Percentiles rank a stretch among this genome's conserved stretches.
These are phyloP conservation scores for Psittacula derbiana DNA, from an alignment of 2,797 vertebrate genomes.

Conservation along the genomic window DNA sequence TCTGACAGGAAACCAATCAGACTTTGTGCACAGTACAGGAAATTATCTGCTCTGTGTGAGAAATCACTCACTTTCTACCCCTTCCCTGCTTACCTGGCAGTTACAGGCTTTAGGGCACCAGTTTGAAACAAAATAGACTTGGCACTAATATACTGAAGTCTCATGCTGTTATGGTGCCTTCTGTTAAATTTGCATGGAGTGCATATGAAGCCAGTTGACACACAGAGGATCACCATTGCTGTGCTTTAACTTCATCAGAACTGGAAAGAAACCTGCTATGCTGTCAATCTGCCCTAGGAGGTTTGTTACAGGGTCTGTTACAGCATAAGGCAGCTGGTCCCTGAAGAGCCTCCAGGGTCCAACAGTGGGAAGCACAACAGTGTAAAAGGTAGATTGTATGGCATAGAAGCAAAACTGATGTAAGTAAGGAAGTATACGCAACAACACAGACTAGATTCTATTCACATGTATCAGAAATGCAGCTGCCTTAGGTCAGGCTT, in stretches of 20 bases:
- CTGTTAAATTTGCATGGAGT: not conserved
- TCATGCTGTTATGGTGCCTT: not conserved
- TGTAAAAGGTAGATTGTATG: not conserved
- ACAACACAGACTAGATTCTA: not conserved
- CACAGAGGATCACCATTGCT: not conserved
- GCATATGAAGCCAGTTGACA: not conserved
- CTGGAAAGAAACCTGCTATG: not conserved
- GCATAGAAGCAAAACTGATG: not conserved
- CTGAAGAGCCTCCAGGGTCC: not conserved
- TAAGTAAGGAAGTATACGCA: not conserved
- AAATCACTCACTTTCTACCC: not conserved
- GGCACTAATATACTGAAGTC: not conserved
- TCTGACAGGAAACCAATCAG: slow-evolving; percentile 71
- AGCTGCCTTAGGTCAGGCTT: slow-evolving; percentile 35
- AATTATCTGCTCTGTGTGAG: slow-evolving; percentile 56
- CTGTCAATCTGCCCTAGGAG: not conserved
- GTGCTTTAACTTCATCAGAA: not conserved
- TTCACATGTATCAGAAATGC: not conserved
- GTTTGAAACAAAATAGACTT: not conserved
- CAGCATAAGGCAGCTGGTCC: not conserved
- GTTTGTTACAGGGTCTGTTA: not conserved
- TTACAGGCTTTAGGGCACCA: slow-evolving; percentile 14
- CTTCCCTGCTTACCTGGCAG: not conserved
- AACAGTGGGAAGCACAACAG: not conserved
- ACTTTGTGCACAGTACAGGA: slow-evolving; percentile 62